Percentiles rank a stretch among this genome's conserved stretches.
Conservation (phyloP, 2,113 vertebrate genomes). For the Oceanites oceanicus region DNA sequence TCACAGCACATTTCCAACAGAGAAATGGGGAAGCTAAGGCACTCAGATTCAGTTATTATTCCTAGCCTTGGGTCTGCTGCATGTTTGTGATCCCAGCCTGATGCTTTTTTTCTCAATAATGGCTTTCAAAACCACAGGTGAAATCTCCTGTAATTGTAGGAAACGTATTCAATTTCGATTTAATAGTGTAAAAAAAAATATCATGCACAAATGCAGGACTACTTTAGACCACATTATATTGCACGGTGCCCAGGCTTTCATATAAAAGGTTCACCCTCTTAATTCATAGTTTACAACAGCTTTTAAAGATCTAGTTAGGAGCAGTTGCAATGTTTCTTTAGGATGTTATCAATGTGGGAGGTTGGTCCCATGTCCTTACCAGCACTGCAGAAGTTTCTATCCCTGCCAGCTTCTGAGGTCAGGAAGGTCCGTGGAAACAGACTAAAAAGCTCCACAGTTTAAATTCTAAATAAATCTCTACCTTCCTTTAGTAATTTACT, state of each 20-base stretch:
- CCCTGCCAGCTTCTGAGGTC: neutral
- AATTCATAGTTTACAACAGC: neutral
- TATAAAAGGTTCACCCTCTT: neutral
- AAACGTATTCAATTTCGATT: neutral
- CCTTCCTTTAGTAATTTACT: neutral
- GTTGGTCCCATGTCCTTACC: neutral
- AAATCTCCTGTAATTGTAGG: neutral
- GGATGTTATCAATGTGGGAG: neutral
- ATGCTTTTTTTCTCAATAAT: neutral
- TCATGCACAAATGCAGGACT: neutral
- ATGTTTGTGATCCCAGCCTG: neutral
- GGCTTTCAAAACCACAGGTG: neutral
- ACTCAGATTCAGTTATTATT: neutral
- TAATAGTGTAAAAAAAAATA: neutral
- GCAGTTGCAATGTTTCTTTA: neutral
- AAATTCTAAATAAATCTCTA: neutral
- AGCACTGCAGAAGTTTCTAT: neutral
- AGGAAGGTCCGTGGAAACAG: neutral
- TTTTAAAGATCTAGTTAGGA: neutral
- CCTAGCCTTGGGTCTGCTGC: neutral
- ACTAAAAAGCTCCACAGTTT: neutral
- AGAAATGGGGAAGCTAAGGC: neutral
- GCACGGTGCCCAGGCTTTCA: neutral
- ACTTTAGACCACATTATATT: neutral
- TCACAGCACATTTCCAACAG: neutral